Base-by-base conservation (phyloP, 2,797 vertebrate genomes). In the Micropoecilia bifurca region DNA sequence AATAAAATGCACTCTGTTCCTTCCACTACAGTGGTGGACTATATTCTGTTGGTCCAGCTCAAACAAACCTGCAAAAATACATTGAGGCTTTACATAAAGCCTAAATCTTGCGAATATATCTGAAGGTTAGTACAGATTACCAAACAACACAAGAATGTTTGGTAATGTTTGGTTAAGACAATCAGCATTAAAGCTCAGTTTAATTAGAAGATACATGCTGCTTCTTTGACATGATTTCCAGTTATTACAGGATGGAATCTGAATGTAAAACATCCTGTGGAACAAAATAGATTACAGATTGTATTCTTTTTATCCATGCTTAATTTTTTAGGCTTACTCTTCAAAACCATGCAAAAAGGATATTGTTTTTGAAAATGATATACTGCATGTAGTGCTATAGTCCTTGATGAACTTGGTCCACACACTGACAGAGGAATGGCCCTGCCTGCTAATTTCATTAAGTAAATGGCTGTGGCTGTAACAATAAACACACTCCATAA, bases 401-500 rank as follows among this genome's bases (percentile, higher is more conserved):
- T 83, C 57, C 22, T 61, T 83, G 84, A 83, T 81, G 39, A 73
- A 77, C 73, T 80, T 53, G 74, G 69, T 41, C 25, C 80, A 72
- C 9, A 63, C 82, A 85, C 72, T 57, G 41, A 75, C 77, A 71
- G 75, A 59, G 68, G 53, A 43, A 13, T 53, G 30, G 71, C 72
- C 85, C 85, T 84, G 61, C 81, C 83, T 83, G 77, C 33, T 73
- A 55, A 72, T 73, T 73, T 76, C 83, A 84, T 85, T 80, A 88
- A 84, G 79, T 57, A 50, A 87, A 78, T 78, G 3, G 69, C 79
- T 55, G 74, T 83, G 74, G 53, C 79, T 82, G 76, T 71, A 84
- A 90, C 78, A 90, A 93, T 85, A 93, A 94, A 90, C 84, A 85
- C 63, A 66, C 66, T 74, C 85, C 79, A 86, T 88, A 88, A 92